Conservation (phyloP, 2,113 vertebrate species). For the Nycticryphes semicollaris region DNA sequence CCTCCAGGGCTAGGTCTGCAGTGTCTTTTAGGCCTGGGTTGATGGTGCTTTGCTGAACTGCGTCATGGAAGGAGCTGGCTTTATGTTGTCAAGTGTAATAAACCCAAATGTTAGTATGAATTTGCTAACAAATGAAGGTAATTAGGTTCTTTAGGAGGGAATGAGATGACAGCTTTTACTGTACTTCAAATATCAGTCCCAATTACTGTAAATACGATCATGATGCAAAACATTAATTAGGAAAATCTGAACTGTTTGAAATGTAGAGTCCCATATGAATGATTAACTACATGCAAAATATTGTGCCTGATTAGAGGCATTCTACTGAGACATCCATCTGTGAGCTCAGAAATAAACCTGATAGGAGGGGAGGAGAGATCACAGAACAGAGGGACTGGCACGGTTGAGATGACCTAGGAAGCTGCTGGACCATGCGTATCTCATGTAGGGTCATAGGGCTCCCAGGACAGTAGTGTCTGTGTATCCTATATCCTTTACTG, state of each 20-base stretch:
- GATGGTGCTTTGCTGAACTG: background rate
- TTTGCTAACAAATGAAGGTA: slow-evolving; percentile 70
- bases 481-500: background rate
- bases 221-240: slow-evolving; percentile 72
- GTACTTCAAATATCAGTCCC: slow-evolving; percentile 68
- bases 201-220: slow-evolving; percentile 73
- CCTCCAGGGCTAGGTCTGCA: background rate
- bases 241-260: slow-evolving; percentile 62
- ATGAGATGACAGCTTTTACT: slow-evolving; percentile 71
- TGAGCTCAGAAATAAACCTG: slow-evolving; percentile 33
- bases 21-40: accelerated
- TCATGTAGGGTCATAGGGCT: background rate
- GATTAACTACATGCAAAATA: slow-evolving; percentile 64
- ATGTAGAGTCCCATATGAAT: slow-evolving; percentile 62
- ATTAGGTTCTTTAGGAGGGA: slow-evolving; percentile 56
- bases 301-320: slow-evolving; percentile 54
- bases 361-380: background rate
- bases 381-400: background rate
- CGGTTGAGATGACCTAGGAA: background rate
- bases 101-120: slow-evolving; percentile 37
- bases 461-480: background rate
- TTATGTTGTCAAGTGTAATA: slow-evolving; percentile 39
- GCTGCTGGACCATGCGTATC: accelerated
- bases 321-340: slow-evolving; percentile 62
- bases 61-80: background rate